Evolutionary conservation across 2,888 invertebrate genomes (phyloP).

Genomic region (Belgica antarctica): DNA sequence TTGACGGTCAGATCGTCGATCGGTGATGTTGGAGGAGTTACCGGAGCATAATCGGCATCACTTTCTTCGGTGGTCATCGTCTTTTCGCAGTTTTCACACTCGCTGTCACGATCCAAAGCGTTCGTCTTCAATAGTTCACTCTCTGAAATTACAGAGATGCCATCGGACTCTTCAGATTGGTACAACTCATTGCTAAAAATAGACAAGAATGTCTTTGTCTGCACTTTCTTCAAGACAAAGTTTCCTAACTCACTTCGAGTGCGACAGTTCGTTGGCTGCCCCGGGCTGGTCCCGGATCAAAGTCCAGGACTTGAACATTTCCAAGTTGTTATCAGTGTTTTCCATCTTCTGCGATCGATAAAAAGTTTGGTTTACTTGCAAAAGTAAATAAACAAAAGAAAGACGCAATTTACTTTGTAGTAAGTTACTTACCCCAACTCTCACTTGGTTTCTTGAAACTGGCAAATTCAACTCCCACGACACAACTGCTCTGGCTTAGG

Average conservation of each 20-base stretch:
- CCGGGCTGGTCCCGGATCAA: neutral
- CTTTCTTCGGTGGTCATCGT: neutral
- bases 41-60: neutral
- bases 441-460: too few relatives aligned
- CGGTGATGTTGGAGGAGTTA: constrained; percentile 1
- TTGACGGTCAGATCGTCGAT: neutral
- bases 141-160: neutral
- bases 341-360: neutral
- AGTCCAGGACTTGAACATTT: neutral
- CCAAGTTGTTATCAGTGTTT: neutral
- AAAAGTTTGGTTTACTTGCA: neutral
- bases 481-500: too few relatives aligned
- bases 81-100: neutral
- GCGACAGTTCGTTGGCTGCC: too few relatives aligned
- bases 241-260: neutral
- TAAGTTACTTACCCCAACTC: too few relatives aligned
- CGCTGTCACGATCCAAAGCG: neutral
- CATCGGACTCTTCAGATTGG: neutral
- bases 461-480: too few relatives aligned
- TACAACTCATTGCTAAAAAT: neutral
- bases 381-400: neutral
- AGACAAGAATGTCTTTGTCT: too few relatives aligned
- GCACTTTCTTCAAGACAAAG: constrained; percentile 2
- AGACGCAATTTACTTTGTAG: too few relatives aligned
- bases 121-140: neutral